A percentile compares a stretch with the other conserved stretches of the same genome.
These are phyloP conservation scores for Matsumyia berberina DNA, from an alignment of 2,888 invertebrate species.

Conservation along the genomic window DNA sequence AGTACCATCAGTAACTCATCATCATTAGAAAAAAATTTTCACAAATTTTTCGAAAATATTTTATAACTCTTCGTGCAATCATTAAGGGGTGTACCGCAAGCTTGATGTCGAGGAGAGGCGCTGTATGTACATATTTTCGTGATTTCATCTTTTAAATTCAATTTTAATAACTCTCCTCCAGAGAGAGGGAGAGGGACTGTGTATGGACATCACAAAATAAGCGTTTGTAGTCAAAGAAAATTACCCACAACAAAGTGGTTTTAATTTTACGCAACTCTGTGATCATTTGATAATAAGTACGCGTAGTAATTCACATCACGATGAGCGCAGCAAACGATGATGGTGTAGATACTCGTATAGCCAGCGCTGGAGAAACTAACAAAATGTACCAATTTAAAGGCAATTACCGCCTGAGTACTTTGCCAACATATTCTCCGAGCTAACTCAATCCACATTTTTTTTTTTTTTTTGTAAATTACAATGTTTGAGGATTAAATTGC, in stretches of 20 bases:
- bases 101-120: background rate
- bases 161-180: slow-evolving; percentile 67
- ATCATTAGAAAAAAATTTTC: slow-evolving; percentile 72
- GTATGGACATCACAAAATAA: slow-evolving; percentile 29
- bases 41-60: slow-evolving; percentile 54
- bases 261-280: slow-evolving; percentile 72
- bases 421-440: slow-evolving; percentile 20
- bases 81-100: slow-evolving; percentile 41
- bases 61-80: slow-evolving; percentile 38
- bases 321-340: slow-evolving; percentile 47
- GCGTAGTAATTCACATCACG: slow-evolving; percentile 45
- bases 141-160: slow-evolving; percentile 71
- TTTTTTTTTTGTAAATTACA: slow-evolving; percentile 9
- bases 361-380: slow-evolving; percentile 35
- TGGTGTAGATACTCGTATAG: too few species aligned
- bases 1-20: slow-evolving; percentile 74
- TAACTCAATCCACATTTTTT: slow-evolving; percentile 21
- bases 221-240: slow-evolving; percentile 44
- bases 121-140: slow-evolving; percentile 15
- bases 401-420: slow-evolving; percentile 52
- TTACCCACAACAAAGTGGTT: slow-evolving; percentile 61
- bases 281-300: slow-evolving; percentile 61
- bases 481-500: slow-evolving; percentile 5
- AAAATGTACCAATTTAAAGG: slow-evolving; percentile 68
- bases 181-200: slow-evolving; percentile 8